phyloP scores from a whole-genome alignment of 2,797 vertebrate genomes.

The Leptatherina wallacei region DNA sequence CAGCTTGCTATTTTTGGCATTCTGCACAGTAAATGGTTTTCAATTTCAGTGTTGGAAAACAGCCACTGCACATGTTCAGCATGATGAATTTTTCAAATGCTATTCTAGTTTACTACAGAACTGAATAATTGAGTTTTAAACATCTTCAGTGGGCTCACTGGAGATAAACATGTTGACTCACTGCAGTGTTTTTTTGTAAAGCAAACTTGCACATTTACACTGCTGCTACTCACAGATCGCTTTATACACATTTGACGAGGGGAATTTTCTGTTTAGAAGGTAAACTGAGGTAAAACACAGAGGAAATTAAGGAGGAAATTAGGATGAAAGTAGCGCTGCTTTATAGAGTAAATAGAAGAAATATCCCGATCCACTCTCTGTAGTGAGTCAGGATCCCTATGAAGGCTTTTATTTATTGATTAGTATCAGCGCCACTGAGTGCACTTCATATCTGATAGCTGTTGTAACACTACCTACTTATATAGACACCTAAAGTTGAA shows the following conservation, averaged over 20 bases:
- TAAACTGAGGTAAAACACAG: background rate
- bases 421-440: background rate
- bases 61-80: constrained; percentile 30
- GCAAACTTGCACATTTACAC: background rate
- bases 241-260: background rate
- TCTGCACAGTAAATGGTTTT: constrained; percentile 36
- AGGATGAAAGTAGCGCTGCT: background rate
- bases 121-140: constrained; percentile 28
- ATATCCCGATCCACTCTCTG: background rate
- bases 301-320: constrained; percentile 30
- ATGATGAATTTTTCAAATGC: constrained; percentile 43
- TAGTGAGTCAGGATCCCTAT: background rate
- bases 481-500: background rate
- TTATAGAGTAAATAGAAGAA: background rate
- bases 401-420: background rate
- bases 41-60: constrained; percentile 40
- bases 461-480: background rate
- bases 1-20: constrained; percentile 24
- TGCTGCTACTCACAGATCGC: background rate
- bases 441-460: no score
- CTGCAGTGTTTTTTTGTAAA: background rate
- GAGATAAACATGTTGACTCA: constrained; percentile 12
- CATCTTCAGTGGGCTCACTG: constrained; percentile 11
- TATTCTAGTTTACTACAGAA: constrained; percentile 28
- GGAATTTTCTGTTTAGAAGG: background rate